These are phyloP conservation scores for Chrysotoxum bicinctum DNA, from an alignment of 2,888 invertebrate genomes.

Conservation along the genomic window DNA sequence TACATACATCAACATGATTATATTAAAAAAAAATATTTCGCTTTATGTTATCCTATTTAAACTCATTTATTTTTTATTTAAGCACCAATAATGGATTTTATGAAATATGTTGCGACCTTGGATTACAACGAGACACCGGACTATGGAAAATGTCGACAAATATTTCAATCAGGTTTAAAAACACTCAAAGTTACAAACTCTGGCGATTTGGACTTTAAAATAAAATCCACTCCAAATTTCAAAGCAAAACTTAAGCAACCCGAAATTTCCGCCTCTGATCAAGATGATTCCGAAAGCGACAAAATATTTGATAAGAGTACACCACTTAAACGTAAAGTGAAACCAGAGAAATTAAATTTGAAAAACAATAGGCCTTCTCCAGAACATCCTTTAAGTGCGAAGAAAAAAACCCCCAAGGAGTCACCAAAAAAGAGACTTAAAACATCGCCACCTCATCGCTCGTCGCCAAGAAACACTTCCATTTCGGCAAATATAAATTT, in stretches of 20 bases:
- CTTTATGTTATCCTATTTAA: neutral
- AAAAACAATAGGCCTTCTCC: conserved; percentile 8
- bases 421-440: conserved; percentile 42
- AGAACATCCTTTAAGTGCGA: neutral
- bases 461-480: conserved; percentile 71
- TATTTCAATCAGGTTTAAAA: conserved; percentile 87
- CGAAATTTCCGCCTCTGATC: neutral
- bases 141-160: conserved; percentile 87
- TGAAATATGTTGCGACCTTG: conserved; percentile 86
- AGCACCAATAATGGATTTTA: conserved; percentile 85
- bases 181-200: conserved; percentile 83
- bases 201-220: conserved; percentile 83
- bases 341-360: neutral
- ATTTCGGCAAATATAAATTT: conserved; percentile 75
- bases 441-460: conserved; percentile 28
- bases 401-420: conserved; percentile 36
- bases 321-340: conserved; percentile 13
- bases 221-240: conserved; percentile 61
- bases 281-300: conserved; percentile 17
- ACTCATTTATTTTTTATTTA: conserved; percentile 77
- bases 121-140: conserved; percentile 88
- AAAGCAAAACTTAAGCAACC: conserved; percentile 57
- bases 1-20: too few species aligned
- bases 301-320: conserved; percentile 45
- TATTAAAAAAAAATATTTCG: neutral